phyloP scores from a whole-genome alignment of 2,888 invertebrate genomes.

The Trachelus iudaicus region DNA sequence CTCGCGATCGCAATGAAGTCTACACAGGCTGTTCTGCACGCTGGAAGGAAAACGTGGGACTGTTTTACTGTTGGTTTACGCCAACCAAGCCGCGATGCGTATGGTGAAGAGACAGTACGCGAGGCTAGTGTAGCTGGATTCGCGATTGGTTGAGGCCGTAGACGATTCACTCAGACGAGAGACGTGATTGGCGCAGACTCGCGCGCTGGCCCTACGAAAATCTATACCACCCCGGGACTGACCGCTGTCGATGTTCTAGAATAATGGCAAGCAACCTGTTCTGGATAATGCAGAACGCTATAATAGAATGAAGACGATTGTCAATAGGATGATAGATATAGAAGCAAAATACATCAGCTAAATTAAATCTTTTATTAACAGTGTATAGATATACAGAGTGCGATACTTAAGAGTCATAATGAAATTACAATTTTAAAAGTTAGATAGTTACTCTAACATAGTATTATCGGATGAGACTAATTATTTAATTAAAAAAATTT shows the following conservation, averaged over 20 bases:
- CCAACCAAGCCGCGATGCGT: background rate
- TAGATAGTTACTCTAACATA: background rate
- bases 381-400: background rate
- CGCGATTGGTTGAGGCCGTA: background rate
- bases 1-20: background rate
- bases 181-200: conserved; percentile 50
- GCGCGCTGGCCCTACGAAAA: conserved; percentile 45
- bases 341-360: background rate
- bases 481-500: background rate
- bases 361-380: background rate
- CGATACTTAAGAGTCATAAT: background rate
- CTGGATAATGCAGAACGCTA: background rate
- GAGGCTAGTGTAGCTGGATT: background rate
- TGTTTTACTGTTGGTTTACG: background rate
- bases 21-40: background rate
- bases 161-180: conserved; percentile 1
- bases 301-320: background rate
- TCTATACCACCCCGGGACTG: conserved; percentile 41
- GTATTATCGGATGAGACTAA: background rate
- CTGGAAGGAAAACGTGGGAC: background rate
- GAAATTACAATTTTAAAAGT: background rate
- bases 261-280: background rate
- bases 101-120: background rate
- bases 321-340: background rate
- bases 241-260: background rate